A percentile compares a stretch with the other conserved stretches of the same genome.
Evolutionary conservation across 2,888 invertebrate genomes (phyloP).

Genomic region (Drosophila basisetae): DNA sequence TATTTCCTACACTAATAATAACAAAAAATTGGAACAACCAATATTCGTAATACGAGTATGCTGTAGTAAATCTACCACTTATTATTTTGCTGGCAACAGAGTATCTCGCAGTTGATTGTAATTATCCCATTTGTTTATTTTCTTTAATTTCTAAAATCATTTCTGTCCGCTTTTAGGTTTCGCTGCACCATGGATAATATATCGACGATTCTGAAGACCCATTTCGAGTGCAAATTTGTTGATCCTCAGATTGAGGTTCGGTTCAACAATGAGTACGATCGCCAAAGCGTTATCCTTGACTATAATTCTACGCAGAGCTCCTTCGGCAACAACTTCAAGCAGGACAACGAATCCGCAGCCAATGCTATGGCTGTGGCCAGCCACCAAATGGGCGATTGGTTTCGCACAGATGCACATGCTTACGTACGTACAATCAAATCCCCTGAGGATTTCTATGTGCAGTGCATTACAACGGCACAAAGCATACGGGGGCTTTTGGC

Average conservation of each 20-base stretch:
- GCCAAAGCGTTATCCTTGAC: slow-evolving; percentile 4
- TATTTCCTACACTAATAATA: background rate
- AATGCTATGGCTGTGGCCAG: background rate
- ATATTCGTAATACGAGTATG: background rate
- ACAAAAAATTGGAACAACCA: background rate
- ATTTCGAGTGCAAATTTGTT: slow-evolving; percentile 45
- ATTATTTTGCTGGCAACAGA: background rate
- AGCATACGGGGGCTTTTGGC: slow-evolving; percentile 53
- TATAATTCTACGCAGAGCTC: background rate
- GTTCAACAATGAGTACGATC: slow-evolving; percentile 24
- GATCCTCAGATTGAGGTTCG: slow-evolving; percentile 70
- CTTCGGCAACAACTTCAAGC: background rate
- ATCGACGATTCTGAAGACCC: background rate
- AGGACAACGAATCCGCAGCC: background rate
- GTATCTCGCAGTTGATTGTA: background rate
- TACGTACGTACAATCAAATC: slow-evolving; percentile 87
- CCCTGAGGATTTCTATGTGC: slow-evolving; percentile 88
- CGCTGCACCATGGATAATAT: slow-evolving; percentile 7
- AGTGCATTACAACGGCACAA: slow-evolving; percentile 13
- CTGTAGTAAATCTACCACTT: background rate
- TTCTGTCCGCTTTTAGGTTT: slow-evolving; percentile 22
- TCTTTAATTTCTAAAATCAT: background rate
- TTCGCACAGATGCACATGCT: slow-evolving; percentile 49
- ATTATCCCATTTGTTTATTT: background rate
- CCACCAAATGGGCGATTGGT: slow-evolving; percentile 33